Evolutionary conservation across 2,888 invertebrate species (phyloP).

Genomic region (Nemotelus pantherinus): DNA sequence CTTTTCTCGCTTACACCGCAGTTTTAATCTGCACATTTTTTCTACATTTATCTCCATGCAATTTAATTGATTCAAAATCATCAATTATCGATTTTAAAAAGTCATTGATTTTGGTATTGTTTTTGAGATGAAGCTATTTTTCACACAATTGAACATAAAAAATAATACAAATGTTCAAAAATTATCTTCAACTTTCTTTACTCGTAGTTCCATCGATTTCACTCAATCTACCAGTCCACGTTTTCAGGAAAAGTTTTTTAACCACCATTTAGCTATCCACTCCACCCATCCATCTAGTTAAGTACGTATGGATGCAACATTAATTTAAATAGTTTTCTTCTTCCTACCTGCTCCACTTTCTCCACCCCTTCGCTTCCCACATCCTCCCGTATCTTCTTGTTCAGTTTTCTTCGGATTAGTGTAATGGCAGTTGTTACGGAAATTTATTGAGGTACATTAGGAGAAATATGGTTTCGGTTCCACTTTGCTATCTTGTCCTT

Average conservation of each 20-base stretch:
- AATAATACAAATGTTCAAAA: no score
- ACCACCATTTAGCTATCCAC: neutral
- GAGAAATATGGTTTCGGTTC: constrained; percentile 3
- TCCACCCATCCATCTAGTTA: neutral
- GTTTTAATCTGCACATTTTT: no score
- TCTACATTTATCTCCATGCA: no score
- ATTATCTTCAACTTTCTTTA: no score
- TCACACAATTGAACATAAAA: no score
- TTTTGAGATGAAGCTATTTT: no score
- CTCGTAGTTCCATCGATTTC: no score
- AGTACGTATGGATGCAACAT: neutral
- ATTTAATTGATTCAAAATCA: no score
- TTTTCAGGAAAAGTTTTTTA: neutral
- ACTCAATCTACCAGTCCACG: no score
- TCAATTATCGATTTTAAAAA: no score
- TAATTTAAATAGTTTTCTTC: constrained; percentile 5
- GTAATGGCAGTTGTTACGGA: constrained; percentile 24
- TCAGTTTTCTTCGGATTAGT: constrained; percentile 18
- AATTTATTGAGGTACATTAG: constrained; percentile 24
- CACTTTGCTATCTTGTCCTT: neutral
- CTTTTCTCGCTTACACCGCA: no score
- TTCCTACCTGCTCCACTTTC: neutral
- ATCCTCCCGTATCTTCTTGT: neutral
- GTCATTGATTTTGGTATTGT: no score
- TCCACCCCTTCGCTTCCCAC: neutral